Evolutionary conservation across 2,888 invertebrate species (phyloP).

Genomic region (Heliconius cydno): DNA sequence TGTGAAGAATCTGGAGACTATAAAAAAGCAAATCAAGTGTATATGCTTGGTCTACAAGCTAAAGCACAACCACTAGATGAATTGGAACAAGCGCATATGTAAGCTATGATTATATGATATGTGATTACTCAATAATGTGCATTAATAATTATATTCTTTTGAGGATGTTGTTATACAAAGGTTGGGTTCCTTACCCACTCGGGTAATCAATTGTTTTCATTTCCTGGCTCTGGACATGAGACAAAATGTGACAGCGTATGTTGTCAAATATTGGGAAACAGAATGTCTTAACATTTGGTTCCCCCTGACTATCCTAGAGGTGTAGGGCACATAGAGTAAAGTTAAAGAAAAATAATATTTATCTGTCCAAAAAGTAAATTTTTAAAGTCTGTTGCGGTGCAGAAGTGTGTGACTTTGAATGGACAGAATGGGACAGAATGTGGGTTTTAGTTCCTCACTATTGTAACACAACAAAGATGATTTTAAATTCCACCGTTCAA

Average conservation of each 20-base stretch:
- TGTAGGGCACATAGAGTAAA: background rate
- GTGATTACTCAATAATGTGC: background rate
- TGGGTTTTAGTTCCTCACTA: too few relatives aligned
- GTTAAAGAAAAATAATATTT: background rate
- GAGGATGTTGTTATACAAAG: background rate
- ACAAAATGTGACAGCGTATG: background rate
- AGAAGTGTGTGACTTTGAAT: too few relatives aligned
- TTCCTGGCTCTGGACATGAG: background rate
- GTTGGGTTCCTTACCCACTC: background rate
- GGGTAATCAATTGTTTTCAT: background rate
- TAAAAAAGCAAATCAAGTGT: slow-evolving; percentile 92
- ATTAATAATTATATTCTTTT: background rate
- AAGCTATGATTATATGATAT: slow-evolving; percentile 56
- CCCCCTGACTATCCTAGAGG: background rate
- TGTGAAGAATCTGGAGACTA: slow-evolving; percentile 92
- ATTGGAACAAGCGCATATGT: slow-evolving; percentile 89
- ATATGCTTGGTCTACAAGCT: slow-evolving; percentile 88
- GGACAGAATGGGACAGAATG: too few relatives aligned
- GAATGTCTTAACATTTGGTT: background rate
- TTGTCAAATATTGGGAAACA: background rate
- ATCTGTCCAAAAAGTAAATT: too few relatives aligned
- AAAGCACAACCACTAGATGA: slow-evolving; percentile 92
- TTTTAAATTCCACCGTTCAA: too few relatives aligned
- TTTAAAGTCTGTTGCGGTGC: too few relatives aligned
- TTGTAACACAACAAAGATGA: too few relatives aligned